Evolutionary conservation across 2,113 vertebrate genomes (phyloP), one percentile per base, ranked within the genome.

Genomic region (Todiramphus chloris): DNA sequence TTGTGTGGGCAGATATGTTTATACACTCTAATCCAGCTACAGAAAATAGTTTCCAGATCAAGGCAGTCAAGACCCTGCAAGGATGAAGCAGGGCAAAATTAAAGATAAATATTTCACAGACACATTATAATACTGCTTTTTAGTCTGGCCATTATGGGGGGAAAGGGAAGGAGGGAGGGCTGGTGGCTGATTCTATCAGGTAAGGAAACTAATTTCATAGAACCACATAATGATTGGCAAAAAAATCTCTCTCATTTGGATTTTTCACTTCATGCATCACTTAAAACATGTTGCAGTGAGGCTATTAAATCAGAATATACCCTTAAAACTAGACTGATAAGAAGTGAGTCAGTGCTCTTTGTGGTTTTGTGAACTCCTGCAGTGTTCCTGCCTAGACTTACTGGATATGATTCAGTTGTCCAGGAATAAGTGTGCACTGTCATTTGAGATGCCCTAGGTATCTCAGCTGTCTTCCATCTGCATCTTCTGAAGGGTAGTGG

Each of bases 91-190:
- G 30, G 18, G 23, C 23, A 67, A 88, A 90, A 56, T 33, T 60
- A 53, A 87, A 82, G 31, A 76, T 44, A 76, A 73, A 60, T 67
- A 53, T 41, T 59, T 81, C 17, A 74, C 59, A 74, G 81, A 87
- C 60, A 58, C 4, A 62, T 58, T 11, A 37, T 82, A 84, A 84
- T 81, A 59, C 10, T 87, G 51, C 3, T 37, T 81, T 88, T 72
- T 72, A 67, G 41, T 30, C n/a, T 64, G 16, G 17, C 28, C 33
- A 66, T 55, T 59, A 23, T 5, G 14, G 10, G 11, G 14, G 13
- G 3, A 2, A 3, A 10, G 3, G 13, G 3, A 43, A 43, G 4
- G 3, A 1, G 13, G 3, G 16, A 3, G 4, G 3, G 2, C 35
- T 72, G 7, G 24, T 64, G 21, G 15, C 43, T 60, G 4, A 1